These are phyloP conservation scores for Drosophila bocqueti DNA, from an alignment of 1,140 invertebrate genomes.

Conservation along the genomic window DNA sequence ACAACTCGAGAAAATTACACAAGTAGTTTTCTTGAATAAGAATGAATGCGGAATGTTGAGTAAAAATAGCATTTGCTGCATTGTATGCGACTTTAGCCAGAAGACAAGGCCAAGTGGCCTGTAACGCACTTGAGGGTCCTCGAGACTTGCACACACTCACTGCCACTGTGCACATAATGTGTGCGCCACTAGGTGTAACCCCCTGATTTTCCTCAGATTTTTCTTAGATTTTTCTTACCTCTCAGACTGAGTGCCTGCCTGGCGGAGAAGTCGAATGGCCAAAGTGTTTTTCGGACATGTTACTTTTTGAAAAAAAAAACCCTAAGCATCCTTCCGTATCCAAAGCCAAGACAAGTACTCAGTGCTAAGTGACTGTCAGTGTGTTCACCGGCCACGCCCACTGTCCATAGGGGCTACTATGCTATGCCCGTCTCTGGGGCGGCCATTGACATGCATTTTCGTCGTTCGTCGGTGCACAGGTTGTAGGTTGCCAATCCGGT, in stretches of 20 bases:
- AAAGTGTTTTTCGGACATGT: conserved; percentile 43
- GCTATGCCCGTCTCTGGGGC: not conserved
- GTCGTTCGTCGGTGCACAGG: not conserved
- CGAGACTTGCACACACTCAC: conserved; percentile 38
- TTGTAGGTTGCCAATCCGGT: conserved; percentile 16
- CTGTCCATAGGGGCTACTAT: not conserved
- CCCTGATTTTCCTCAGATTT: conserved; percentile 4
- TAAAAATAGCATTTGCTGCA: conserved; percentile 33
- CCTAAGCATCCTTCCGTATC: conserved; percentile 27
- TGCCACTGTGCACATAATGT: conserved; percentile 7
- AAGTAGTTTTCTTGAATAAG: conserved; percentile 53
- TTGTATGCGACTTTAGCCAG: conserved; percentile 23
- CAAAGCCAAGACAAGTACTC: conserved; percentile 23
- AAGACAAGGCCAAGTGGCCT: conserved; percentile 58
- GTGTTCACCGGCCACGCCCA: conserved; percentile 12
- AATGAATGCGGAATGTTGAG: conserved; percentile 36
- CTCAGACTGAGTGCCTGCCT: conserved; percentile 31
- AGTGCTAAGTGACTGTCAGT: conserved; percentile 49
- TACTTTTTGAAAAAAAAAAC: conserved; percentile 16
- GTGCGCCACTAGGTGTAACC: not conserved
- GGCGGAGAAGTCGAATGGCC: conserved; percentile 37
- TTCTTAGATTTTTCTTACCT: conserved; percentile 8
- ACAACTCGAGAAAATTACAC: conserved; percentile 63
- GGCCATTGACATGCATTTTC: conserved; percentile 53
- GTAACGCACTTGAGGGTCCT: conserved; percentile 51